phyloP scores from a whole-genome alignment of 1,140 invertebrate species.

The Heliconius himera region DNA sequence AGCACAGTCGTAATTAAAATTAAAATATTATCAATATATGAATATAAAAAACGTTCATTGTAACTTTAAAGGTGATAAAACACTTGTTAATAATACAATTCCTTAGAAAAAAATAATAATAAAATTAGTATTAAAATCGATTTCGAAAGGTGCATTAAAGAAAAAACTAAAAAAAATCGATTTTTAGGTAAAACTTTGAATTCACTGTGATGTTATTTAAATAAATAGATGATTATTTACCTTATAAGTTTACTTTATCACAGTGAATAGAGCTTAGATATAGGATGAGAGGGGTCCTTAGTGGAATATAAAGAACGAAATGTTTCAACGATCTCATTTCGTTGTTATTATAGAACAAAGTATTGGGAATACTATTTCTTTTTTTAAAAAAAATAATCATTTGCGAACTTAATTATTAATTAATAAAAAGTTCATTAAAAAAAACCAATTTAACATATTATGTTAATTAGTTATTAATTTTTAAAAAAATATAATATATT shows the following conservation, averaged over 20 bases:
- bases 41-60: conserved; percentile 68
- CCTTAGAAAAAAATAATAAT: conserved; percentile 4
- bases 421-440: no score
- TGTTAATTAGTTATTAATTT: no score
- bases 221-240: conserved; percentile 37
- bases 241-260: conserved; percentile 56
- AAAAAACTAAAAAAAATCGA: conserved; percentile 16
- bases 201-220: conserved; percentile 60
- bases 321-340: background rate
- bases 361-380: background rate
- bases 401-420: no score
- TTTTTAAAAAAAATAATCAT: no score
- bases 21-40: conserved; percentile 69
- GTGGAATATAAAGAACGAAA: background rate
- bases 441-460: no score
- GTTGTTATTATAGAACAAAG: background rate
- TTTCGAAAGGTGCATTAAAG: conserved; percentile 24
- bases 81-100: conserved; percentile 11
- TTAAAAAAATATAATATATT: no score
- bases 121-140: conserved; percentile 29
- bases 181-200: conserved; percentile 25
- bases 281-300: conserved; percentile 46
- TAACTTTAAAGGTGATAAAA: conserved; percentile 50
- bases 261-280: conserved; percentile 65
- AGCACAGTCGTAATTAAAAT: conserved; percentile 78